Evolutionary conservation across 2,113 vertebrate genomes (phyloP), one percentile per base, ranked within the genome.

Genomic region (Lepidothrix coronata): DNA sequence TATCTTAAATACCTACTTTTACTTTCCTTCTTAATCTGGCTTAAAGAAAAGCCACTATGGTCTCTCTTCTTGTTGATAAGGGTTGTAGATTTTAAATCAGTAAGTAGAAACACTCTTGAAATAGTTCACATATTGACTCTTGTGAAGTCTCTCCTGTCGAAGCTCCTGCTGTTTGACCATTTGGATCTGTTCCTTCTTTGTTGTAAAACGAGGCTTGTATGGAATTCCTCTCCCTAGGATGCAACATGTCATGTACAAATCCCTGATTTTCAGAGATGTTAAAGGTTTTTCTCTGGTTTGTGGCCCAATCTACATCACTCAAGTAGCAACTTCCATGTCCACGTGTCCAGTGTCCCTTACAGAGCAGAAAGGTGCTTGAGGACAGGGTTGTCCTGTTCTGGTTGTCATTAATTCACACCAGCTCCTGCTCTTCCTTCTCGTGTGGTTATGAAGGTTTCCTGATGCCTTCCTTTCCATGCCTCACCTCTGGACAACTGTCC

Each of bases 81-180:
- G 22, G 21, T 44, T 78, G 94, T 63, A 67, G 86, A 78, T 95
- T 91, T 95, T 44, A 74, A 74, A 91, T 68, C 95, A 58, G 27
- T 85, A 75, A 96, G 96, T 61, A 93, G 91, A 89, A 95, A 84
- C 44, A 30, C 93, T 92, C 80, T 75, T 95, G 84, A 93, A 93
- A 78, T 75, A 93, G 65, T 95, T 95, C 94, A 95, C 80, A 91
- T 97, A 95, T 95, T 95, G 86, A 97, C 94, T 87, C 57, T 33
- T 44, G 79, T 18, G 9, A 67, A 80, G 30, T 18, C 80, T 63
- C 79, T 80, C 59, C 55, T 71, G 14, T 73, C 41, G 76, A 88
- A 83, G 83, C 67, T 80, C 20, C 83, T 93, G 57, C 73, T 96
- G 5, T 91, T 95, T 95, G 89, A 46, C 76, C 65, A 3, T 79